A percentile compares a stretch with the other conserved stretches of the same genome.
phyloP scores from a whole-genome alignment of 2,113 vertebrate species.

The Neolamprologus variostigma region DNA sequence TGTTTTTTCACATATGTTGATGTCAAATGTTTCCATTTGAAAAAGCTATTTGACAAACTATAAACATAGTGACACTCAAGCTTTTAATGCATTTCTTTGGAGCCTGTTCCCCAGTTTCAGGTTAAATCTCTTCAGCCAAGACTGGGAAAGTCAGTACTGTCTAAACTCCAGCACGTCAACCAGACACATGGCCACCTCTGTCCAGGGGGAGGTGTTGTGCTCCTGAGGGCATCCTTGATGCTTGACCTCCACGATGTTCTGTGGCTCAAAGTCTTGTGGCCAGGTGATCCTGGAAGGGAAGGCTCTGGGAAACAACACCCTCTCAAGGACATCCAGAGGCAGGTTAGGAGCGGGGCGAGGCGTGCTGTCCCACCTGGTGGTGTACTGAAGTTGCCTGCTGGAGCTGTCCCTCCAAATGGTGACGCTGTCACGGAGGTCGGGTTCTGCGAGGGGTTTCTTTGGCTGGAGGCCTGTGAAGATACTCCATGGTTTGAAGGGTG shows the following conservation, averaged over 20 bases:
- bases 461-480: constrained; percentile 21
- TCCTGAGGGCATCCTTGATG: background rate
- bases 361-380: constrained; percentile 20
- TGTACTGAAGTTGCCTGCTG: background rate
- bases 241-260: constrained; percentile 30
- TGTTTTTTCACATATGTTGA: background rate
- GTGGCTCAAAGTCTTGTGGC: constrained; percentile 14
- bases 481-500: constrained; percentile 15
- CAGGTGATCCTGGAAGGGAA: constrained; percentile 45
- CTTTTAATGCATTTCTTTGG: background rate
- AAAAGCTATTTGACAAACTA: background rate
- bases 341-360: constrained; percentile 21
- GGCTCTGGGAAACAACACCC: constrained; percentile 49
- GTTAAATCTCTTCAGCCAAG: background rate
- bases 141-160: constrained; percentile 33
- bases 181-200: constrained; percentile 67
- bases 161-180: constrained; percentile 47
- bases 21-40: background rate
- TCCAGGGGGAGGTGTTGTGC: constrained; percentile 45
- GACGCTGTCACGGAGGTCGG: constrained; percentile 33
- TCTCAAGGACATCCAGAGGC: constrained; percentile 46
- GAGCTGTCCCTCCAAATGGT: background rate
- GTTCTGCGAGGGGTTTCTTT: background rate
- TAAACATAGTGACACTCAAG: background rate
- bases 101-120: background rate